Base-by-base conservation (phyloP, 2,888 invertebrate genomes). In the Andrena praecox region DNA sequence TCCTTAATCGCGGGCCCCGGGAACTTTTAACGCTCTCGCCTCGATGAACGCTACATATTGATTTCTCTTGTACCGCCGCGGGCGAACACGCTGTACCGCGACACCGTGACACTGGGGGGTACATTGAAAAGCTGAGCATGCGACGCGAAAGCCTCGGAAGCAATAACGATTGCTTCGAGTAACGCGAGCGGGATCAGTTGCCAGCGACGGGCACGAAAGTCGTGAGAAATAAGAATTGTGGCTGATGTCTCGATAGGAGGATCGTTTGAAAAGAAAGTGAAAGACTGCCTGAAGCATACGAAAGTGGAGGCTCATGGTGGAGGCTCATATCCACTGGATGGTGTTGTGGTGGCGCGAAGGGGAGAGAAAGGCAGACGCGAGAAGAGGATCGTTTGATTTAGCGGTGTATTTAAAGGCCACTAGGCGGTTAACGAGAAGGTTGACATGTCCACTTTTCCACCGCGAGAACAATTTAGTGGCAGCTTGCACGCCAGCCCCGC, bases 321-420 rank as follows among this genome's bases (percentile, higher is more conserved):
- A 24, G 35, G 6, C 42, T 12, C 10, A 8, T 10, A 12, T 56
- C 4, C 8, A 27, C 8, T 4, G 56, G 12, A 56, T 24, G 10
- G 12, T 27, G 20, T 24, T 27, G 10, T 3, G 54, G 54, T 10
- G 56, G 12, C 24, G 16, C 24, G 24, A 16, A 16, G 31, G 31
- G 7, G 31, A 20, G 52, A 50, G 33, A 6, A 62, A 27, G 48
- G 29, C 64, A 20, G 62, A 54, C 50, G 33, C 4, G 75, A 29
- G 16, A 63, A 81, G 62, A 24, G 56, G 27, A 56, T 27, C 67
- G 73, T 77, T 73, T 77, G 84, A 87, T 89, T 89, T 89, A 90
- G 84, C 84, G 85, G 78, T 86, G 89, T 86, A 86, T 87, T 88
- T 86, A 85, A 87, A 90, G 88, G 76, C 85, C 73, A 75, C 74